These are phyloP conservation scores for Micromussa lordhowensis DNA, from an alignment of 92 coral and sea anemone genomes.

Conservation along the genomic window DNA sequence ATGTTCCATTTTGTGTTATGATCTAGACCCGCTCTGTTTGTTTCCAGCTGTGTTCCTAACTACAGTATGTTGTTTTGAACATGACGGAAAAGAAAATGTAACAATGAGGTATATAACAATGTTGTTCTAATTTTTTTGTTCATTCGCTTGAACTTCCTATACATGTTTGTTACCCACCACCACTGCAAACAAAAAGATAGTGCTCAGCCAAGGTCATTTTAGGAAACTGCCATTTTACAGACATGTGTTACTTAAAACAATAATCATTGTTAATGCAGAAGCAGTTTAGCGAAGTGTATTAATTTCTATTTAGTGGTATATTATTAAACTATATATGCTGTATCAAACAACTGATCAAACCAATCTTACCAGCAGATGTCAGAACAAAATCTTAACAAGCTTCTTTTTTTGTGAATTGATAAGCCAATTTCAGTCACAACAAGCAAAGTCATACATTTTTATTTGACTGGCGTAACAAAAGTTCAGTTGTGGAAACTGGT, in stretches of 20 bases:
- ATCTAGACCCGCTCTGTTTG: neutral
- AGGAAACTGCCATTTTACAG: neutral
- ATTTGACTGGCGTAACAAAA: neutral
- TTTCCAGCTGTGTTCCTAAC: neutral
- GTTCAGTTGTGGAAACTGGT: neutral
- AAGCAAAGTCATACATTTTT: neutral
- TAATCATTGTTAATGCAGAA: neutral
- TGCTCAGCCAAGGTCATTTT: neutral
- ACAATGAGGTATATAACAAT: neutral
- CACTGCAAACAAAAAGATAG: neutral
- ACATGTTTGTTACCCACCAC: neutral
- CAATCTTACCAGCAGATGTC: constrained; percentile 15
- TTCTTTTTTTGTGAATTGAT: neutral
- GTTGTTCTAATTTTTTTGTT: neutral
- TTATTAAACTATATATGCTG: neutral
- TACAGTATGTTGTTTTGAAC: neutral
- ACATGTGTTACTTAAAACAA: neutral
- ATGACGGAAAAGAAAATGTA: neutral
- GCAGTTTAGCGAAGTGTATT: neutral
- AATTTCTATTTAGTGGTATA: neutral
- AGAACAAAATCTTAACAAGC: neutral
- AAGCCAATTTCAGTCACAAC: neutral
- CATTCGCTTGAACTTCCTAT: neutral
- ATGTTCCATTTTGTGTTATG: neutral
- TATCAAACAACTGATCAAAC: neutral